Base-by-base conservation (phyloP, 2,797 vertebrate species). In the Enteromius viviparus region DNA sequence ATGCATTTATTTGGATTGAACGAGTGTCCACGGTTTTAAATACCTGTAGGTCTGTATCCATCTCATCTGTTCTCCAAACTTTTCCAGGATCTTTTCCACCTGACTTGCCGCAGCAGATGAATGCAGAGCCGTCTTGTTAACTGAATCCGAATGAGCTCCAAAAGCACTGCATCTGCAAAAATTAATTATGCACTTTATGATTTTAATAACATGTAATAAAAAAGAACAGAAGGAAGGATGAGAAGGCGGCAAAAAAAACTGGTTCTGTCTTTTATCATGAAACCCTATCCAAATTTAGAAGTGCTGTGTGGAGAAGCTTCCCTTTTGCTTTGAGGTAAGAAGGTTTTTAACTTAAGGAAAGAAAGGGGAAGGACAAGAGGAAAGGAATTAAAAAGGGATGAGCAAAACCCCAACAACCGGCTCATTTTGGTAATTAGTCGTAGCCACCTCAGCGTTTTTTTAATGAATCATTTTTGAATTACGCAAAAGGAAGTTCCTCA, bases 351-450 rank as follows among this genome's bases (percentile, higher is more conserved):
- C 87, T 88, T 49, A 79, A 86, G 92, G 90, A 88, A 91, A 93
- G 89, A 90, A 85, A 80, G 80, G 51, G 79, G 81, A 82, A 84
- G 80, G 77, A 84, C 81, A 81, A 58, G 78, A 68, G 79, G 58
- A 74, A 83, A 78, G 66, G 78, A 85, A 78, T 80, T 66, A 76
- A 81, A 84, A 86, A 85, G 77, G 65, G 45, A 87, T 70, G 65
- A 72, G 51, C 62, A 37, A 40, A 40, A 84, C 82, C 90, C 91
- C 91, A 92, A 92, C 89, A 91, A 84, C 89, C 85, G 90, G 90
- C 90, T 94, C 88, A 69, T 93, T 93, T 93, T 92, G 91, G 95
- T 97, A 96, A 97, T 97, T 96, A 97, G 94, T 92, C 91, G 80
- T 70, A 88, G 94, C 95, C 88, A 93, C 89, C 94, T 97, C 97